phyloP scores from a whole-genome alignment of 2,797 vertebrate species.

The Enteromius anoplus region DNA sequence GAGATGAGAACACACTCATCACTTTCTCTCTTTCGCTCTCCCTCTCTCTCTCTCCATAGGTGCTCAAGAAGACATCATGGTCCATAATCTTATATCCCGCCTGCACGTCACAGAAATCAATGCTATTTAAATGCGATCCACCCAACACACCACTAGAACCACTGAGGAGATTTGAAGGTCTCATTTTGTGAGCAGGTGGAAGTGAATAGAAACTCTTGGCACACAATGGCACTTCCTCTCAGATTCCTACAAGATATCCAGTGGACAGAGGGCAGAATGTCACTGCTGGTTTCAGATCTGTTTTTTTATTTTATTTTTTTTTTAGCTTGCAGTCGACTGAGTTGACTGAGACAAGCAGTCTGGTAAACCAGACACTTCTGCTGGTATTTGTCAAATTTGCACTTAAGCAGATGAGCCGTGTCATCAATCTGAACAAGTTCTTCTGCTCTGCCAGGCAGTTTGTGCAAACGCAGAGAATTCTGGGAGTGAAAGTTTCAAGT shows the following conservation, averaged over 20 bases:
- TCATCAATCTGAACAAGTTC: slow-evolving; percentile 5
- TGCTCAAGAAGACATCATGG: slow-evolving; percentile 49
- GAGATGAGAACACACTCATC: slow-evolving; percentile 72
- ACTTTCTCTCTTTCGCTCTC: slow-evolving; percentile 46
- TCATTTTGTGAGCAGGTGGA: slow-evolving; percentile 11
- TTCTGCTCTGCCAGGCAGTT: slow-evolving; percentile 5
- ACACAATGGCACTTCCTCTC: not conserved
- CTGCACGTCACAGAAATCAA: slow-evolving; percentile 66
- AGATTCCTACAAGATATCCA: not conserved
- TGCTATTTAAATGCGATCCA: slow-evolving; percentile 49
- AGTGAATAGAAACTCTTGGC: slow-evolving; percentile 16
- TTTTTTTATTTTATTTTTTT: not conserved
- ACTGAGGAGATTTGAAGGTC: slow-evolving; percentile 27
- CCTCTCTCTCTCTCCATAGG: slow-evolving; percentile 31
- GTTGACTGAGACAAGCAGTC: slow-evolving; percentile 13
- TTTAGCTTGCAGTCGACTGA: not conserved
- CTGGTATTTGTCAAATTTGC: slow-evolving; percentile 29
- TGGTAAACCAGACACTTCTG: slow-evolving; percentile 19
- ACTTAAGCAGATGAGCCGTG: slow-evolving; percentile 8
- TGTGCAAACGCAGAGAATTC: not conserved
- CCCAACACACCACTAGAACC: not conserved
- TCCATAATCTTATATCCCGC: slow-evolving; percentile 60
- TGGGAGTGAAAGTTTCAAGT: slow-evolving; percentile 28
- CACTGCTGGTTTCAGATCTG: not conserved
- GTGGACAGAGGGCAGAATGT: not conserved